Evolutionary conservation across 2,797 vertebrate genomes (phyloP).

Genomic region (Buphagus erythrorhynchus): DNA sequence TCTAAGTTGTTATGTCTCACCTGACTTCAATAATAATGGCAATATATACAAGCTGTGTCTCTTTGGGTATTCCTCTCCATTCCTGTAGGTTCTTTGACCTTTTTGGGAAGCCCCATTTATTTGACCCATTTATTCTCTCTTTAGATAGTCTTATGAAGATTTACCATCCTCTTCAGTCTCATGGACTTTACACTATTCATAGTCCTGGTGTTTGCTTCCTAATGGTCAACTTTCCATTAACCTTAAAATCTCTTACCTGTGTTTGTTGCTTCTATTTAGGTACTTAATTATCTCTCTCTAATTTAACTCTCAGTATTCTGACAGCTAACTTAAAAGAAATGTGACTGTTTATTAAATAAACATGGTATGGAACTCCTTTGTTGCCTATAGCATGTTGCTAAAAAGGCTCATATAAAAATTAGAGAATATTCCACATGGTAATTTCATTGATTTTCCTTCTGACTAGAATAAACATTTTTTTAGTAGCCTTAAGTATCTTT

Average conservation of each 20-base stretch:
- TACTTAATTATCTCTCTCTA: neutral
- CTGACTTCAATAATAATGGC: neutral
- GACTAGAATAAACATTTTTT: neutral
- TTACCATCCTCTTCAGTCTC: neutral
- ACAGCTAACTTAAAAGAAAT: neutral
- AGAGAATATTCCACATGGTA: neutral
- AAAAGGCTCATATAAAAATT: neutral
- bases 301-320: neutral
- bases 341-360: neutral
- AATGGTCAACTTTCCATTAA: neutral
- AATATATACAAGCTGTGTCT: neutral
- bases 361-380: neutral
- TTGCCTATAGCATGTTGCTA: neutral
- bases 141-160: neutral
- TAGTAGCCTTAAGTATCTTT: neutral
- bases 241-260: neutral
- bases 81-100: neutral
- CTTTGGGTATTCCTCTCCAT: neutral
- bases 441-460: neutral
- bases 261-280: neutral
- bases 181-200: neutral
- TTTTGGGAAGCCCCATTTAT: neutral
- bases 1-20: neutral
- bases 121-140: neutral
- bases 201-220: neutral